Percentiles rank a stretch among this genome's conserved stretches.
Evolutionary conservation across 2,113 vertebrate species (phyloP).

Genomic region (Dermatemys mawii): DNA sequence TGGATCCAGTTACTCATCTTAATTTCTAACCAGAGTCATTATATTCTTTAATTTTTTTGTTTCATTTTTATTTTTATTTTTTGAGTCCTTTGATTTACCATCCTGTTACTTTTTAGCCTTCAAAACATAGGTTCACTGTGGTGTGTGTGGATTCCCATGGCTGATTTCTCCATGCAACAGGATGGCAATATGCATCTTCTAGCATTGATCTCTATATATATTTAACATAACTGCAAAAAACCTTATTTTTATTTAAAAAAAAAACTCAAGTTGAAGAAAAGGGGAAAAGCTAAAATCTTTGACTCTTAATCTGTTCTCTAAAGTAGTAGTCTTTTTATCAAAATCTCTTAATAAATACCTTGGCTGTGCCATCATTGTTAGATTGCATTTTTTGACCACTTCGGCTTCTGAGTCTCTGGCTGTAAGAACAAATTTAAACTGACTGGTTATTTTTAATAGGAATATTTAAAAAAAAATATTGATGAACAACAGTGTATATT

Average conservation of each 20-base stretch:
- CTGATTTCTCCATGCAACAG: slow-evolving; percentile 46
- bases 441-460: neutral
- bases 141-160: slow-evolving; percentile 39
- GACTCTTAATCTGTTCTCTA: neutral
- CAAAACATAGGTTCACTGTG: slow-evolving; percentile 42
- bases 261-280: neutral
- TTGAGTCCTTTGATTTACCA: slow-evolving; percentile 27
- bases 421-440: slow-evolving; percentile 22
- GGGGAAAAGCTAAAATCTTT: neutral
- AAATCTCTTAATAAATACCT: neutral
- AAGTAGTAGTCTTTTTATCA: neutral
- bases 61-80: slow-evolving; percentile 25
- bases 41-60: slow-evolving; percentile 36
- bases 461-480: neutral
- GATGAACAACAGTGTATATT: neutral
- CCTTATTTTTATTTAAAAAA: neutral
- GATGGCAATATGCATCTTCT: neutral
- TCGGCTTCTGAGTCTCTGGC: slow-evolving; percentile 32
- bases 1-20: slow-evolving; percentile 54
- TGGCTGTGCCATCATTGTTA: neutral
- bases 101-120: slow-evolving; percentile 55
- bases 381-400: neutral
- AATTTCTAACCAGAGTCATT: slow-evolving; percentile 49
- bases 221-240: slow-evolving; percentile 18
- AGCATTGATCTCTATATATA: slow-evolving; percentile 24